A percentile compares a stretch with the other conserved stretches of the same genome.
Conservation (phyloP, 2,888 invertebrate genomes). For the Heliconius charithonia region DNA sequence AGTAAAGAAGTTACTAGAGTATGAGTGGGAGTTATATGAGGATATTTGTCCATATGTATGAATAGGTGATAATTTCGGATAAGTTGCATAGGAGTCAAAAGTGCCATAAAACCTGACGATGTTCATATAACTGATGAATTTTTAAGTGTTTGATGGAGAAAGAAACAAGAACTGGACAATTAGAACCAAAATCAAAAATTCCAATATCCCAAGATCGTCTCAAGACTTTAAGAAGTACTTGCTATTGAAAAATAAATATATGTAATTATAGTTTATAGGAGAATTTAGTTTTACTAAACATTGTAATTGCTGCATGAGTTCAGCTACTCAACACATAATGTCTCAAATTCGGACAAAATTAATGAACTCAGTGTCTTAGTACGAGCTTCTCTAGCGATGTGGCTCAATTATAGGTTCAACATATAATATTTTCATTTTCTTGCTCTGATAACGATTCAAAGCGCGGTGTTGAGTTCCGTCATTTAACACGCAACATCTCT, state of each 20-base stretch:
- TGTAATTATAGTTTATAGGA: too few relatives aligned
- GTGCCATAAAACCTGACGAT: background rate
- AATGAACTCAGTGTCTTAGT: background rate
- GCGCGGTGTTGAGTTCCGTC: too few relatives aligned
- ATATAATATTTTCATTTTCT: too few relatives aligned
- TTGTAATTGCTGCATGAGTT: background rate
- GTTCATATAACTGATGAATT: background rate
- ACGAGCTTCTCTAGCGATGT: background rate
- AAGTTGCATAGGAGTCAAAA: background rate
- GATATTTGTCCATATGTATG: background rate
- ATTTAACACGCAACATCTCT: too few relatives aligned
- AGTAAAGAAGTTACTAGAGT: slow-evolving; percentile 1
- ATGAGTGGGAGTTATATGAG: background rate
- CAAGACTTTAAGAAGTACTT: too few relatives aligned
- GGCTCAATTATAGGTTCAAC: background rate
- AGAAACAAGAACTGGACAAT: background rate
- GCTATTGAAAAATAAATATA: too few relatives aligned
- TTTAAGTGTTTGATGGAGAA: background rate
- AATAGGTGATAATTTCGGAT: background rate
- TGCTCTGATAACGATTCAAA: too few relatives aligned
- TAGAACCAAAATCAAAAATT: too few relatives aligned
- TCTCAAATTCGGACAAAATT: background rate
- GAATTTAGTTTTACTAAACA: too few relatives aligned
- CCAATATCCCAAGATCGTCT: too few relatives aligned
- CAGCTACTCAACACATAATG: background rate